Evolutionary conservation across 2,797 vertebrate species (phyloP).

Genomic region (Podarcis siculus): DNA sequence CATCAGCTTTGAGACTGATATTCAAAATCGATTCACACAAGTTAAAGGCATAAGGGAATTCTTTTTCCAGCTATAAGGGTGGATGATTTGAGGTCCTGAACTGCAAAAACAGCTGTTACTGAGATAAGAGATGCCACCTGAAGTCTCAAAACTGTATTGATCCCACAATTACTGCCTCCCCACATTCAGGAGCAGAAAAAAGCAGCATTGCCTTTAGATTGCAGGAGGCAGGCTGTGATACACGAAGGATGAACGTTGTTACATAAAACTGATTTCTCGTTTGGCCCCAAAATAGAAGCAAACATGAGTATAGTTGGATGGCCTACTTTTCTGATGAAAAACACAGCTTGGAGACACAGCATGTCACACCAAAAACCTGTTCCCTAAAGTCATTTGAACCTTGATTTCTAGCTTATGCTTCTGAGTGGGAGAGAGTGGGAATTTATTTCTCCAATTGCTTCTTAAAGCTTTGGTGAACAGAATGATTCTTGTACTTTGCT

Average conservation of each 20-base stretch:
- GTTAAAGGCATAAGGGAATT: background rate
- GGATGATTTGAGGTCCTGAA: constrained; percentile 26
- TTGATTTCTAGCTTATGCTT: background rate
- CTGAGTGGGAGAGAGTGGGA: background rate
- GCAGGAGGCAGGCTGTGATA: constrained; percentile 30
- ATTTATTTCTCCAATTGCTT: constrained; percentile 17
- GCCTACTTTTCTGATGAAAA: constrained; percentile 29
- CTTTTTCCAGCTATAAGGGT: constrained; percentile 23
- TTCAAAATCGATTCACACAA: background rate
- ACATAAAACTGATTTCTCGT: constrained; percentile 26
- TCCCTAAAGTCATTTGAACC: background rate
- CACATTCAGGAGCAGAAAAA: constrained; percentile 6
- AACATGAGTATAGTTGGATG: constrained; percentile 21
- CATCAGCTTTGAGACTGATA: background rate
- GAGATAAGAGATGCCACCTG: constrained; percentile 25
- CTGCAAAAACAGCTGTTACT: background rate
- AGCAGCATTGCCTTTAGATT: constrained; percentile 10
- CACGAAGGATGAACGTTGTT: constrained; percentile 28
- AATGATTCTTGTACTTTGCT: background rate
- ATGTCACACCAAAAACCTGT: constrained; percentile 3
- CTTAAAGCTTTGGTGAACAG: background rate
- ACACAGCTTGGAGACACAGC: constrained; percentile 18
- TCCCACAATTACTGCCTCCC: constrained; percentile 17
- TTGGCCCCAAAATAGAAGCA: constrained; percentile 51
- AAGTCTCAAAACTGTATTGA: constrained; percentile 47